Evolutionary conservation across 2,888 invertebrate species (phyloP).

Genomic region (Antheraea yamamai): DNA sequence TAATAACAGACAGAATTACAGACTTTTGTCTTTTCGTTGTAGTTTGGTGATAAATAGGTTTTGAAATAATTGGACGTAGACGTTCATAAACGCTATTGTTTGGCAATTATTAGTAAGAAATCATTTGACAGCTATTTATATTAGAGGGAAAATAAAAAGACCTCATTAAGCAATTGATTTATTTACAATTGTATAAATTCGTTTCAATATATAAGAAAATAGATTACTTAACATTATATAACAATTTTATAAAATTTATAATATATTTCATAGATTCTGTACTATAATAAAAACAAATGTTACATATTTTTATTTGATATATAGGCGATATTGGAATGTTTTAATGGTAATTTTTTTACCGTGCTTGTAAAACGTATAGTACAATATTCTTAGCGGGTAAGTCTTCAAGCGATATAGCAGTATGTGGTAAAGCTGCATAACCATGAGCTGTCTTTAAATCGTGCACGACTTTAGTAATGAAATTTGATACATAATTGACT

Average conservation of each 20-base stretch:
- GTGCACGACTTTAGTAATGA: background rate
- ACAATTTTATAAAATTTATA: slow-evolving; percentile 2
- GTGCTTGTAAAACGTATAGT: background rate
- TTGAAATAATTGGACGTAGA: too few species aligned
- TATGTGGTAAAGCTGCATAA: background rate
- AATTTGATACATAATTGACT: background rate
- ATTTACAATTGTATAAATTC: slow-evolving; percentile 13
- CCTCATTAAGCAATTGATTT: background rate
- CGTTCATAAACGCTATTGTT: too few species aligned
- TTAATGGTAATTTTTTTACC: slow-evolving; percentile 10
- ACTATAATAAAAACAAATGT: slow-evolving; percentile 4
- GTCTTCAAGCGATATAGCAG: background rate
- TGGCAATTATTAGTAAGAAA: too few species aligned
- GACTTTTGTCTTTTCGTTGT: too few species aligned
- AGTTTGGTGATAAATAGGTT: too few species aligned
- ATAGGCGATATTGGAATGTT: slow-evolving; percentile 8
- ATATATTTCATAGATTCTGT: slow-evolving; percentile 1
- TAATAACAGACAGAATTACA: too few species aligned
- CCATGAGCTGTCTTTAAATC: background rate
- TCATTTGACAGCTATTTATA: too few species aligned
- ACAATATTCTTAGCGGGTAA: background rate
- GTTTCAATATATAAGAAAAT: slow-evolving; percentile 9
- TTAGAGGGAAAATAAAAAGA: background rate
- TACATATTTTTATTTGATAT: background rate
- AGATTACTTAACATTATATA: slow-evolving; percentile 6